Evolutionary conservation across 2,888 invertebrate species (phyloP).

Genomic region (Drosophila macrothrix): DNA sequence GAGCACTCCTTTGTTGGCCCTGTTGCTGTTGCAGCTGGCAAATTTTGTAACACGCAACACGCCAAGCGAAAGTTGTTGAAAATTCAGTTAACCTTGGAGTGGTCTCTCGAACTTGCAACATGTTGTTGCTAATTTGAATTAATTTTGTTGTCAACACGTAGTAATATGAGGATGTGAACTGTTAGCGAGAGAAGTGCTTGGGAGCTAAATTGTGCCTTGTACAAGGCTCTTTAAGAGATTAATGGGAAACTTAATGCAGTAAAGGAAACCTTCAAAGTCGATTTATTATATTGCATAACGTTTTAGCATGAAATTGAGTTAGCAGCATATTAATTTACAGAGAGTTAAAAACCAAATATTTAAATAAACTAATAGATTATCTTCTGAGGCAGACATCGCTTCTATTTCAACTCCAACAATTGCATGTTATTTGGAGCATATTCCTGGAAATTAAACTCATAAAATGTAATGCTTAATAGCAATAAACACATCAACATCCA

Average conservation of each 20-base stretch:
- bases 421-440: conserved; percentile 7
- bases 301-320: too few species aligned
- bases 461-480: conserved; percentile 59
- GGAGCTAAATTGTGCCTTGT: not conserved
- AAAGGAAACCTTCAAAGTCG: not conserved
- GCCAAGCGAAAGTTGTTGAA: conserved; percentile 75
- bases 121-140: conserved; percentile 71
- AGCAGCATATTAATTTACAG: not conserved
- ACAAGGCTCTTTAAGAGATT: conserved; percentile 6
- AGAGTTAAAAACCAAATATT: not conserved
- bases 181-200: conserved; percentile 46
- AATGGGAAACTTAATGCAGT: conserved; percentile 15
- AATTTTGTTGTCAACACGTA: conserved; percentile 78
- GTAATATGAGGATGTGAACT: conserved; percentile 71
- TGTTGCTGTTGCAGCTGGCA: conserved; percentile 37
- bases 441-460: conserved; percentile 57
- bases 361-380: not conserved
- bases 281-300: not conserved
- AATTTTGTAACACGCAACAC: conserved; percentile 67
- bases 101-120: conserved; percentile 43
- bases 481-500: conserved; percentile 73
- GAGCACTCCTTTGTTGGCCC: conserved; percentile 47
- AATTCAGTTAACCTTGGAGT: conserved; percentile 61
- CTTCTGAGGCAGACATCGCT: not conserved
- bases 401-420: not conserved